Base-by-base conservation (phyloP, 2,113 vertebrate species). In the Hemiprocne comata region DNA sequence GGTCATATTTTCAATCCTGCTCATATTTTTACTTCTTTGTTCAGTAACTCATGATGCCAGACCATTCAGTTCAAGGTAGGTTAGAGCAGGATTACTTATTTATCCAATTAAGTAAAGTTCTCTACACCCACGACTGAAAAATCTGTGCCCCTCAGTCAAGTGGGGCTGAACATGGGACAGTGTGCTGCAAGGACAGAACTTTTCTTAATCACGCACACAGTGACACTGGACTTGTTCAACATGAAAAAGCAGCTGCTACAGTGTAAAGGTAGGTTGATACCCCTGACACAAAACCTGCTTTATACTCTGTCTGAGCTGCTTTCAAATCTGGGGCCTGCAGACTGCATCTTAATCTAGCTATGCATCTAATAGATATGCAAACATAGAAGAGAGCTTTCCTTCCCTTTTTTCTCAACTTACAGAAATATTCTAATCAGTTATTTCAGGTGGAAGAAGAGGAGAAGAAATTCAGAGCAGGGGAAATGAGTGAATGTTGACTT, bases 401-500 rank as follows among this genome's bases (percentile, higher is more conserved):
- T 80, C 53, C 17, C 21, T 94, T 93, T 87, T 75, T 94, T 89
- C 69, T 60, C 57, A 81, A 53, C 33, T 88, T 77, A 76, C 13
- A 72, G 77, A 53, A 90, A 87, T 81, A 87, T 40, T 94, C 83
- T 73, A 73, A 85, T 94, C 71, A 83, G 60, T 90, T 92, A 60
- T 90, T 89, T 88, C 73, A 74, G 80, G 84, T 81, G 72, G 75
- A 76, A 86, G 42, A 90, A 70, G 66, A 84, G 29, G 20, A 28
- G 61, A 84, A 87, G 77, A 79, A 90, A 94, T 92, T 78, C 50
- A 61, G 83, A 94, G 73, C 73, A 75, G 36, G 86, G 84, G 55
- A 89, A 69, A 76, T 62, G 74, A 40, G 50, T 16, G 10, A 73
- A 83, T 92, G 80, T 96, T 95, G 91, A 90, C 86, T 89, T 87